These are phyloP conservation scores for Limulus polyphemus DNA, from an alignment of 2,888 invertebrate genomes.

Conservation along the genomic window DNA sequence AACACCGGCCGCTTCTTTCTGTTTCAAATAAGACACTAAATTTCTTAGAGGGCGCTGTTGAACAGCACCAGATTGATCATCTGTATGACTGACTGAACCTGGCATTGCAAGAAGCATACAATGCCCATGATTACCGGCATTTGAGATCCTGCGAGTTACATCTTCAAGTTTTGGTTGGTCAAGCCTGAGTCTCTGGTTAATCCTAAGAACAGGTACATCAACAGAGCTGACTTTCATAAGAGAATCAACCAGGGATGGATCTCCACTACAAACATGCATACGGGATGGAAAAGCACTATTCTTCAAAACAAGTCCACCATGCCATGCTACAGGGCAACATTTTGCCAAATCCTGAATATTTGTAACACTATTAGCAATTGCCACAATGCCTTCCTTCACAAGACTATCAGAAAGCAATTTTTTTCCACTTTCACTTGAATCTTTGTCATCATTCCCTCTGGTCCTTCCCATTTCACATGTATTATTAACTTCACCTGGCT, in stretches of 20 bases:
- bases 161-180: constrained; percentile 81
- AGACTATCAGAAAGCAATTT: not conserved
- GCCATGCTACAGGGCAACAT: constrained; percentile 60
- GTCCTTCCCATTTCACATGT: constrained; percentile 6
- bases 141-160: constrained; percentile 80
- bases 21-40: constrained; percentile 89
- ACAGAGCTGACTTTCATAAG: constrained; percentile 91
- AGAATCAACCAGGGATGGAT: constrained; percentile 81
- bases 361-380: constrained; percentile 24
- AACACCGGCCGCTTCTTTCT: constrained; percentile 97
- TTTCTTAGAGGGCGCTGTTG: constrained; percentile 84
- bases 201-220: constrained; percentile 70
- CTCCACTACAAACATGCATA: constrained; percentile 86
- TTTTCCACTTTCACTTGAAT: not conserved
- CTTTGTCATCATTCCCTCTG: not conserved
- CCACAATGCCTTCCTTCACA: constrained; percentile 12
- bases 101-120: constrained; percentile 85
- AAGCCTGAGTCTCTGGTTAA: constrained; percentile 81
- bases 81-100: constrained; percentile 57
- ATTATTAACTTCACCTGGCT: constrained; percentile 4
- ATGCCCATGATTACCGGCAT: constrained; percentile 63
- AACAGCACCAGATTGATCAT: constrained; percentile 50
- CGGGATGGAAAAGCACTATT: constrained; percentile 90
- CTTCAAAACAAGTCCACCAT: constrained; percentile 88
- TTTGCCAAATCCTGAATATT: constrained; percentile 36